Evolutionary conservation across 2,797 vertebrate genomes (phyloP).

Genomic region (Gallinago solitaria): DNA sequence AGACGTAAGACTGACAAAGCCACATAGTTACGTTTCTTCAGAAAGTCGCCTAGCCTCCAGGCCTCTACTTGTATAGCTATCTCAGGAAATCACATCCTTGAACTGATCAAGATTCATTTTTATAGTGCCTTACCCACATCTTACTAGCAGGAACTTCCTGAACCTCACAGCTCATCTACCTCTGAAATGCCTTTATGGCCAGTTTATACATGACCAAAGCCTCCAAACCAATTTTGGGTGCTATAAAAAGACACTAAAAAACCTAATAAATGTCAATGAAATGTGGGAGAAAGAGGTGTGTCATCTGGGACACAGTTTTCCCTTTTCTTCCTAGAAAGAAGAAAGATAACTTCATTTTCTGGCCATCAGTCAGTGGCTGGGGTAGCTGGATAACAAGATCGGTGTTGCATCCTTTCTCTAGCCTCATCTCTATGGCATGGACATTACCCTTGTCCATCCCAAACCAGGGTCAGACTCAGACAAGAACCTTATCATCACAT

Average conservation of each 20-base stretch:
- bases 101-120: accelerated
- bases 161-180: not conserved
- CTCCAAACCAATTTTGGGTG: not conserved
- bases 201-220: not conserved
- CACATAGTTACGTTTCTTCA: accelerated
- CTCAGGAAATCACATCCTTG: not conserved
- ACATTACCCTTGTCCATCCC: not conserved
- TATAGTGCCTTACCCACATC: not conserved
- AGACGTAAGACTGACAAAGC: not conserved
- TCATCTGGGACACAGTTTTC: not conserved
- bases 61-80: accelerated
- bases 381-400: not conserved
- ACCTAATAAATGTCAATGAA: not conserved
- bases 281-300: not conserved
- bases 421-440: accelerated
- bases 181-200: accelerated
- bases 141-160: not conserved
- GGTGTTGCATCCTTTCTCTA: not conserved
- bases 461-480: accelerated
- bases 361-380: not conserved
- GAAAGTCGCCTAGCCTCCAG: not conserved
- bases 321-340: not conserved
- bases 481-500: not conserved
- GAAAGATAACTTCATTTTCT: not conserved
- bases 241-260: not conserved